A percentile compares a stretch with the other conserved stretches of the same genome.
Conservation (phyloP, 2,888 invertebrate species). For the Trichogramma dendrolimi region DNA sequence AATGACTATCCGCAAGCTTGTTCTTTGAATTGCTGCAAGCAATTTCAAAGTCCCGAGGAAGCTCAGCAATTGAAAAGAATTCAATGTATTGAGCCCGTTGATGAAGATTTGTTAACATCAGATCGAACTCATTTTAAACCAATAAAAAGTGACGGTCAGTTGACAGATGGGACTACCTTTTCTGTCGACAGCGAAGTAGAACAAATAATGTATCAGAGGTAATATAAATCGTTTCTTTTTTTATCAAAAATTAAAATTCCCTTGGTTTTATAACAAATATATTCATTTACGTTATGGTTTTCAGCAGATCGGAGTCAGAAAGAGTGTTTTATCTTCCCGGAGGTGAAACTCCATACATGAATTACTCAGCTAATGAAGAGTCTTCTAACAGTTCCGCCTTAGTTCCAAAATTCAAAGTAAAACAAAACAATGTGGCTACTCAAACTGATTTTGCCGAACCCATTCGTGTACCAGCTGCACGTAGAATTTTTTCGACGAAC, state of each 20-base stretch:
- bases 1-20: slow-evolving; percentile 43
- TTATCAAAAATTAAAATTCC: neutral
- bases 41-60: slow-evolving; percentile 42
- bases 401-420: slow-evolving; percentile 66
- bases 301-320: slow-evolving; percentile 56
- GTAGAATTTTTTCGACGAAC: slow-evolving; percentile 42
- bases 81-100: slow-evolving; percentile 38
- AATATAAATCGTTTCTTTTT: neutral
- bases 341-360: slow-evolving; percentile 52
- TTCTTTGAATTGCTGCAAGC: slow-evolving; percentile 51
- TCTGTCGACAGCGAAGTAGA: slow-evolving; percentile 62
- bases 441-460: slow-evolving; percentile 44
- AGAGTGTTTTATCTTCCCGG: slow-evolving; percentile 48
- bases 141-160: slow-evolving; percentile 61
- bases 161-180: slow-evolving; percentile 71
- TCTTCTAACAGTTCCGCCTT: slow-evolving; percentile 42
- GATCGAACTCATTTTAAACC: slow-evolving; percentile 80
- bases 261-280: neutral
- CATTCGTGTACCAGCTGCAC: slow-evolving; percentile 46
- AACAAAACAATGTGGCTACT: slow-evolving; percentile 54
- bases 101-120: slow-evolving; percentile 73
- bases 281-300: neutral
- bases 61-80: slow-evolving; percentile 32
- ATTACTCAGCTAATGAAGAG: slow-evolving; percentile 44
- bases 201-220: slow-evolving; percentile 58